Evolutionary conservation across 2,113 vertebrate species (phyloP).

Genomic region (Grallaria varia): DNA sequence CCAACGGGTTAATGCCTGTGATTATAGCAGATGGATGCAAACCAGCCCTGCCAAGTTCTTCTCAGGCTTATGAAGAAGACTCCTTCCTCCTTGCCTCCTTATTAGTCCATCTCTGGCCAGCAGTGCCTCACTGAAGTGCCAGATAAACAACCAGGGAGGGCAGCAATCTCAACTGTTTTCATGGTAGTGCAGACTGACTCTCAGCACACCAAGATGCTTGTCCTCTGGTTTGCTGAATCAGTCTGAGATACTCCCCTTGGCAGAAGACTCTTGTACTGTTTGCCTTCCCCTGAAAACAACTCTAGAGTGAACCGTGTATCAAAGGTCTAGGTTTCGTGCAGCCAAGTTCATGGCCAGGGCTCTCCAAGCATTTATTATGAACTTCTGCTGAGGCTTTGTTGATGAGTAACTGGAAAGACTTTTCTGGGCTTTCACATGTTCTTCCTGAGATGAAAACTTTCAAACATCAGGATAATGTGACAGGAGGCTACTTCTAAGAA

Average conservation of each 20-base stretch:
- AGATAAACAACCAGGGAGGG: slow-evolving; percentile 40
- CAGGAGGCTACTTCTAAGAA: neutral
- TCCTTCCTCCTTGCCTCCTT: slow-evolving; percentile 52
- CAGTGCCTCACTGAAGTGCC: slow-evolving; percentile 9
- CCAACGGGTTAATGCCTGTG: slow-evolving; percentile 35
- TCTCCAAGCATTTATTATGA: neutral
- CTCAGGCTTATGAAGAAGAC: neutral
- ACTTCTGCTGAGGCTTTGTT: neutral
- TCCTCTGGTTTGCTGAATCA: neutral
- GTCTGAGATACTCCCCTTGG: neutral
- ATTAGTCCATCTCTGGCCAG: slow-evolving; percentile 65
- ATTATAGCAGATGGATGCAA: slow-evolving; percentile 38
- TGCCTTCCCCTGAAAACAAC: neutral
- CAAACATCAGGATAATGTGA: neutral
- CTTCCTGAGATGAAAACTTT: neutral
- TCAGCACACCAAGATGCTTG: neutral
- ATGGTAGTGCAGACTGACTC: neutral
- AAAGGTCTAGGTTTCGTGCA: neutral
- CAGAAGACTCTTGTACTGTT: neutral
- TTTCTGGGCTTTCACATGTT: neutral
- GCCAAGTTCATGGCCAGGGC: neutral
- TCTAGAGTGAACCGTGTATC: neutral
- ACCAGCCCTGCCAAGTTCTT: slow-evolving; percentile 29
- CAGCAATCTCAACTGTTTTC: slow-evolving; percentile 27
- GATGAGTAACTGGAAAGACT: neutral